Conservation (phyloP, 2,888 invertebrate genomes). For the Cataglyphis livida region DNA sequence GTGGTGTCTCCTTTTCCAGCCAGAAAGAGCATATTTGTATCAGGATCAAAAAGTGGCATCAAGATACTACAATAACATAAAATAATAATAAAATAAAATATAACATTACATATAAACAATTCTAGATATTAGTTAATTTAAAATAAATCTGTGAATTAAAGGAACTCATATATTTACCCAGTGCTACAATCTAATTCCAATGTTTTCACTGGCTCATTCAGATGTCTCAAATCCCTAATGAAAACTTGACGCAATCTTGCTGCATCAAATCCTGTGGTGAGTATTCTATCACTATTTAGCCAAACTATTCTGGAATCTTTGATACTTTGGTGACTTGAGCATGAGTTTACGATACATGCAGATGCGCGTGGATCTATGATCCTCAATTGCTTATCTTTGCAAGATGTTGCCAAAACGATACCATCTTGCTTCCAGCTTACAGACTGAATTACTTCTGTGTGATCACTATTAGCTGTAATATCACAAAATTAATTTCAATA, state of each 20-base stretch:
- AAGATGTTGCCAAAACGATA: slow-evolving; percentile 92
- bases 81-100: slow-evolving; percentile 7
- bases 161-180: slow-evolving; percentile 86
- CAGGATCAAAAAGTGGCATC: slow-evolving; percentile 96
- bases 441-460: slow-evolving; percentile 95
- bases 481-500: slow-evolving; percentile 21
- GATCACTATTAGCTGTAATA: slow-evolving; percentile 89
- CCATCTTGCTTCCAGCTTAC: slow-evolving; percentile 97
- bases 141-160: slow-evolving; percentile 16
- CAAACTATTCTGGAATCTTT: slow-evolving; percentile 97
- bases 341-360: slow-evolving; percentile 86
- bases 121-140: not conserved
- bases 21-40: slow-evolving; percentile 97
- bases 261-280: slow-evolving; percentile 96
- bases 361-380: slow-evolving; percentile 92
- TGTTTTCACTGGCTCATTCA: slow-evolving; percentile 92
- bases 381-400: slow-evolving; percentile 96
- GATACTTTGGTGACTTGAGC: slow-evolving; percentile 94
- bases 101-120: not conserved
- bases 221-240: slow-evolving; percentile 94
- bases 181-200: slow-evolving; percentile 94
- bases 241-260: slow-evolving; percentile 95
- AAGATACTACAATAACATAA: slow-evolving; percentile 87
- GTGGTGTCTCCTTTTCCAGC: slow-evolving; percentile 98
- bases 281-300: slow-evolving; percentile 93